Conservation (phyloP, 2,797 vertebrate genomes). For the Malacoctenus gilli region DNA sequence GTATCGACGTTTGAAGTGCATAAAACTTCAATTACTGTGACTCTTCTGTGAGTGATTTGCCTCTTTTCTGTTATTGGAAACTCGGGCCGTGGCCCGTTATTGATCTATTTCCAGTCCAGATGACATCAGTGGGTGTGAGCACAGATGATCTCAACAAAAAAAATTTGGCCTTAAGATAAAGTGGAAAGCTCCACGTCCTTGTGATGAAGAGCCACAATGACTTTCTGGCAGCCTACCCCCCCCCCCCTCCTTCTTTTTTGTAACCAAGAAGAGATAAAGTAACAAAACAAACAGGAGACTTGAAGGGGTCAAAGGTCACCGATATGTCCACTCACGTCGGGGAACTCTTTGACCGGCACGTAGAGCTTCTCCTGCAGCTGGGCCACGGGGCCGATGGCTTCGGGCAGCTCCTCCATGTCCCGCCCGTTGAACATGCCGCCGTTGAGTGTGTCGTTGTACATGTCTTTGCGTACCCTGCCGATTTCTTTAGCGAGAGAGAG, state of each 20-base stretch:
- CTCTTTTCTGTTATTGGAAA: conserved; percentile 13
- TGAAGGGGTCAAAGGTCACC: conserved; percentile 70
- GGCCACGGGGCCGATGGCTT: conserved; percentile 94
- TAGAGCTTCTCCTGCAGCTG: conserved; percentile 99
- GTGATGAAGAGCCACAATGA: conserved; percentile 18
- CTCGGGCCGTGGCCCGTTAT: conserved; percentile 13
- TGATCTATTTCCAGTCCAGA: conserved; percentile 39
- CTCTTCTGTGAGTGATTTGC: conserved; percentile 3
- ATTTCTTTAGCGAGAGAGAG: conserved; percentile 85
- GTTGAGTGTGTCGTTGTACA: conserved; percentile 99
- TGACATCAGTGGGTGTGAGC: conserved; percentile 60
- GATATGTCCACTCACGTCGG: conserved; percentile 88
- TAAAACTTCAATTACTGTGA: background rate
- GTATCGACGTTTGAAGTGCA: conserved; percentile 7
- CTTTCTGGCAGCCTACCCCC: conserved; percentile 20
- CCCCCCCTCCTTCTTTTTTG: too few relatives aligned
- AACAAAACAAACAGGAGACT: conserved; percentile 53
- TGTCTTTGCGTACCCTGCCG: conserved; percentile 99
- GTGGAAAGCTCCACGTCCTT: conserved; percentile 13
- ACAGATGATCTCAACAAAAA: conserved; percentile 54
- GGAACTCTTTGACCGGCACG: conserved; percentile 99
- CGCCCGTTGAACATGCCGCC: conserved; percentile 91
- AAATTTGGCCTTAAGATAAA: conserved; percentile 51
- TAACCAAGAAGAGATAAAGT: conserved; percentile 42
- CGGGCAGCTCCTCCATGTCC: conserved; percentile 92